Base-by-base conservation (phyloP, 2,113 vertebrate genomes). In the Diadophis punctatus region DNA sequence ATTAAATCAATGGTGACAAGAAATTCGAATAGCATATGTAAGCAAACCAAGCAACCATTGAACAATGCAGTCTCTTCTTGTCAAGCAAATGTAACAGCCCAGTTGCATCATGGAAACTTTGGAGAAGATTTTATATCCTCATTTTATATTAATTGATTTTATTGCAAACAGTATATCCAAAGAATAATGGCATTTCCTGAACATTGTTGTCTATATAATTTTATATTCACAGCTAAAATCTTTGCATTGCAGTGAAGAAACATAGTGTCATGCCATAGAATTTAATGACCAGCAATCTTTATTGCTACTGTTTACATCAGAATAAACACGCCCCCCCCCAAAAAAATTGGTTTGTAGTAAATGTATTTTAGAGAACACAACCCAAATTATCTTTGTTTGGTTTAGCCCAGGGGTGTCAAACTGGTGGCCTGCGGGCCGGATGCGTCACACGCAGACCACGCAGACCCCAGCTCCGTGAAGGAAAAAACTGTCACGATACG, bases 131-230 rank as follows among this genome's bases (percentile, higher is more conserved):
- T n/a, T 95, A 94, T 91, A 96, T 96, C 16, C 95, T 92, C 89
- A 94, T 92, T 97, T 96, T 97, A 96, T 96, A 96, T 93, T 93
- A 96, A 95, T 23, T 92, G 95, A 85, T 96, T 97, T 97, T 96
- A 92, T 94, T 95, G 85, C 84, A 96, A 92, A 95, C 95, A 96
- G 94, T 93, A 91, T 91, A 97, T 95, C 80, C 94, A 90, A 92
- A 97, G 96, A 96, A 87, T 95, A 97, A 95, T 92, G 90, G 92
- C 90, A 94, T 93, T 96, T 96, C 93, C 91, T 95, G 94, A 96
- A 97, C 96, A 80, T 48, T 94, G 96, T 94, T 96, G 93, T 94
- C 92, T 96, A 97, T 95, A 96, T 91, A 95, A 92, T 96, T 97
- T 96, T 94, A 96, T 96, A 95, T 94, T 91, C 96, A 94, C 43